Evolutionary conservation across 2,888 invertebrate genomes (phyloP).

Genomic region (Myopa testacea): DNA sequence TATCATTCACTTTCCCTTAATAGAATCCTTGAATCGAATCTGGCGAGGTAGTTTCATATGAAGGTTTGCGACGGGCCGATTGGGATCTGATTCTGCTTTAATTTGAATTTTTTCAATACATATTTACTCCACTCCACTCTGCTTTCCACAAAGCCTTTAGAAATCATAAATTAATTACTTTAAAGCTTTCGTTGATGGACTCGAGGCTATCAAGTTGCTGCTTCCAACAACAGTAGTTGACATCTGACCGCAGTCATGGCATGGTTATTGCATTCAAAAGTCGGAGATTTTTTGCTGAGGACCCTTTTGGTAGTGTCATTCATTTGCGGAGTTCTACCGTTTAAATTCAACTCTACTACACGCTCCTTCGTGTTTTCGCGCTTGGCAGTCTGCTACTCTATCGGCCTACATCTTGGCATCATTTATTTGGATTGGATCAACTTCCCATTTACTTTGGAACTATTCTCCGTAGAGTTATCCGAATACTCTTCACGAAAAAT

Average conservation of each 20-base stretch:
- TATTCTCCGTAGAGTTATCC: not conserved
- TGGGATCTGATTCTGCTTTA: too few relatives aligned
- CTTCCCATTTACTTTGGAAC: not conserved
- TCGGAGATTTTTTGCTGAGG: not conserved
- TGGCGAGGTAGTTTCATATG: too few relatives aligned
- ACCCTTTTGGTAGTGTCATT: not conserved
- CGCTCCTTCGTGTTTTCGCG: not conserved
- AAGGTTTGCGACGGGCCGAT: too few relatives aligned
- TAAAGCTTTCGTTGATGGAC: too few relatives aligned
- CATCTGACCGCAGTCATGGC: not conserved
- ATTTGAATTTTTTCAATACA: too few relatives aligned
- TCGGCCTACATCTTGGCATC: conserved; percentile 6
- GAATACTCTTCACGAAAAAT: not conserved
- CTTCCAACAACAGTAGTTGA: too few relatives aligned
- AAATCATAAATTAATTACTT: too few relatives aligned
- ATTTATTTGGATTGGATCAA: not conserved
- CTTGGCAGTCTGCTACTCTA: not conserved
- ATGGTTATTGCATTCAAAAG: not conserved
- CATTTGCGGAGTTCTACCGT: not conserved
- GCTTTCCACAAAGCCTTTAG: too few relatives aligned
- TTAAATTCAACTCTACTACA: not conserved
- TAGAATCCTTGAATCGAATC: too few relatives aligned
- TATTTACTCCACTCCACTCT: too few relatives aligned
- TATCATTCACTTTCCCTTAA: too few relatives aligned
- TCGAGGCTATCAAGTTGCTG: too few relatives aligned